Base-by-base conservation (phyloP, 2,888 invertebrate genomes). In the Rhagonycha fulva region DNA sequence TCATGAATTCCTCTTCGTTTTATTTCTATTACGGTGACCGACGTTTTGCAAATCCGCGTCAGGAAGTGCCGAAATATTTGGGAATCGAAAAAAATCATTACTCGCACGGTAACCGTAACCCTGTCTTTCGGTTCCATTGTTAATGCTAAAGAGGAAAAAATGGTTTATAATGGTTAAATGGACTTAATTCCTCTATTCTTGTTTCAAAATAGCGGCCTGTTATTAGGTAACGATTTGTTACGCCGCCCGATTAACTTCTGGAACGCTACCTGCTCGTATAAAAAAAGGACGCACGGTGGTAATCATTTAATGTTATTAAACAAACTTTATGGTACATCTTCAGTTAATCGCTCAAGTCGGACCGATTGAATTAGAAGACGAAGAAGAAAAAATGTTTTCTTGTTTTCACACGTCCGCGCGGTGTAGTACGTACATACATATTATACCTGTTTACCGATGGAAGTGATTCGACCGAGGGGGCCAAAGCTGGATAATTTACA, bases 181-280 rank as follows among this genome's bases (percentile, higher is more conserved):
- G 68, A 30, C 19, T 32, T 68, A 32, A 30, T 68, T 30, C 47
- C 12, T 68, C 47, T 47, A 70, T 70, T 62, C 28, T 28, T 62
- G 61, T 28, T 61, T 61, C 30, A 71, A 71, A 71, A 71, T n/a
- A 61, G 70, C 79, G 80, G 79, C 74, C 74, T 79, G 80, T 80
- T 78, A 80, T 81, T 81, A 78, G 76, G 71, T 73, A 73, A 77
- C 78, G 78, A 80, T 80, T 82, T 80, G 79, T 78, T 79, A 78
- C 73, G 76, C 72, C 78, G 76, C 76, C 75, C 72, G 79, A 80
- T 80, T 79, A 76, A 76, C 78, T 81, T 68, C 79, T 79, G 76
- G 71, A 80, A 77, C 73, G 76, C 79, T 81, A 79, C 79, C 79
- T 80, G 80, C 77, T 78, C 80, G 69, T 72, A 78, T 79, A 30